These are phyloP conservation scores for Meliscaeva auricollis DNA, from an alignment of 2,888 invertebrate species.

Conservation along the genomic window DNA sequence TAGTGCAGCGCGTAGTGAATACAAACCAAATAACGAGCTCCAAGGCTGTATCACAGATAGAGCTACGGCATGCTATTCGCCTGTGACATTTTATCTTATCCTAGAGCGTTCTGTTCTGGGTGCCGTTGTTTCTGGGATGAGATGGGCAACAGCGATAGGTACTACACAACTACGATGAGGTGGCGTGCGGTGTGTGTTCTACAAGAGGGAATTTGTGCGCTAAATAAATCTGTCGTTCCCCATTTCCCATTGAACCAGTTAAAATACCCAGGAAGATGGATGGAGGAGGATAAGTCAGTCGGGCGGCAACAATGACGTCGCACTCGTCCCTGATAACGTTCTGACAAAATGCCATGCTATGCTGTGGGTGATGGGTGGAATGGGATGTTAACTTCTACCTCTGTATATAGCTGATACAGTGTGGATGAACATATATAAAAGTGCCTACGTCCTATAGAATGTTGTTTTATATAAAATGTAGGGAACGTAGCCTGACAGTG, in stretches of 20 bases:
- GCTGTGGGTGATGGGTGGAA: conserved; percentile 10
- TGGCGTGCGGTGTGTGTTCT: not conserved
- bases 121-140: not conserved
- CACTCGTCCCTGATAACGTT: conserved; percentile 67
- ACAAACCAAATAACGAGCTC: conserved; percentile 53
- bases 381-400: not conserved
- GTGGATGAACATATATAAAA: not conserved
- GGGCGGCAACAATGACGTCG: conserved; percentile 69
- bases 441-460: too few species aligned
- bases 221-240: conserved; percentile 72
- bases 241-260: conserved; percentile 59
- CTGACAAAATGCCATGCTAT: conserved; percentile 43
- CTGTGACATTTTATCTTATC: conserved; percentile 39
- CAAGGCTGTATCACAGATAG: conserved; percentile 32
- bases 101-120: conserved; percentile 35
- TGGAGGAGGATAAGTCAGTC: conserved; percentile 57
- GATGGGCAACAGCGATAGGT: conserved; percentile 46
- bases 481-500: conserved; percentile 41
- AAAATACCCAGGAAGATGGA: conserved; percentile 56
- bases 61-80: conserved; percentile 14
- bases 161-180: not conserved
- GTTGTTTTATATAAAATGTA: not conserved
- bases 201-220: conserved; percentile 64
- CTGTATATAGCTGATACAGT: not conserved
- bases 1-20: conserved; percentile 17